Evolutionary conservation across 2,797 vertebrate species (phyloP).

Genomic region (Macroramphosus scolopax): DNA sequence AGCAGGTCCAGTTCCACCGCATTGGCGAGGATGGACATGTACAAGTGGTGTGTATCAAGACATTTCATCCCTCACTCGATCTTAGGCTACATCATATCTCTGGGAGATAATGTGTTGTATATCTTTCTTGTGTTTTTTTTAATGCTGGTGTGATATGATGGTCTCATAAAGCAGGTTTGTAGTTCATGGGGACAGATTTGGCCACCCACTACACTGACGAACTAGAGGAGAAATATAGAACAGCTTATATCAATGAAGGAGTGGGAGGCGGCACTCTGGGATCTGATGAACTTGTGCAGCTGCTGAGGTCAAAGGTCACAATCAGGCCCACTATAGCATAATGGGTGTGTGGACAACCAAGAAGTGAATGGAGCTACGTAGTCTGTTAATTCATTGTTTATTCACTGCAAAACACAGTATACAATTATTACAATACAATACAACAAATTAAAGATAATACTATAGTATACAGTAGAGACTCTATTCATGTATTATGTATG

Average conservation of each 20-base stretch:
- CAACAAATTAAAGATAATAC: no score
- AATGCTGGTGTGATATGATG: not conserved
- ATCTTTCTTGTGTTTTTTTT: not conserved
- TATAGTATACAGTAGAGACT: no score
- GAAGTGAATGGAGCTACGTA: conserved; percentile 21
- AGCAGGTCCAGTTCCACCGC: conserved; percentile 94
- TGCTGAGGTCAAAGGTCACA: conserved; percentile 34
- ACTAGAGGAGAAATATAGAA: conserved; percentile 15
- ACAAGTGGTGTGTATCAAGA: conserved; percentile 90
- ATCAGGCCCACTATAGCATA: conserved; percentile 18
- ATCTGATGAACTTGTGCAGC: conserved; percentile 33
- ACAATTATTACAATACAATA: no score
- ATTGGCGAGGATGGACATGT: conserved; percentile 98
- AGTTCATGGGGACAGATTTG: conserved; percentile 3
- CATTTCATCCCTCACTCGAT: conserved; percentile 1
- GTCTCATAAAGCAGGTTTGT: conserved; percentile 10
- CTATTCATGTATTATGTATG: no score
- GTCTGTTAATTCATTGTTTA: no score
- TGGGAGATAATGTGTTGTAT: not conserved
- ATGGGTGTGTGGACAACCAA: conserved; percentile 40
- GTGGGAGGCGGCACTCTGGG: conserved; percentile 5
- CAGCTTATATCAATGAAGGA: conserved; percentile 29
- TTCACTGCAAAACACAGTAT: no score
- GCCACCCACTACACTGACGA: conserved; percentile 20
- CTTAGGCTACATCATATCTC: not conserved